A percentile compares a stretch with the other conserved stretches of the same genome.
Evolutionary conservation across 92 coral and sea anemone genomes (phyloP).

Genomic region (Hydrozoanthus gracilis): DNA sequence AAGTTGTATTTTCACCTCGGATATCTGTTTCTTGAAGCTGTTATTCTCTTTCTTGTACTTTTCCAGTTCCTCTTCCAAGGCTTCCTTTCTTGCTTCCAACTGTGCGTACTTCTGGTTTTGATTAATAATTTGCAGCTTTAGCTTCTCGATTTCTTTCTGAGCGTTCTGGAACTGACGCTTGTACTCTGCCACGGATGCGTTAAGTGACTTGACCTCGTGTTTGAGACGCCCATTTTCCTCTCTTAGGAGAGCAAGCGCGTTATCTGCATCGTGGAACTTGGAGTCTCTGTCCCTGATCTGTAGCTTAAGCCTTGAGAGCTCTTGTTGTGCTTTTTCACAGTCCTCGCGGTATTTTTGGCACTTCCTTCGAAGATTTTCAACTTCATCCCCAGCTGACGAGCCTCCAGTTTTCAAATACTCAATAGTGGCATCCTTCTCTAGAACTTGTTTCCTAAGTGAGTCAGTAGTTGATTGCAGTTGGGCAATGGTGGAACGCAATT

Average conservation of each 20-base stretch:
- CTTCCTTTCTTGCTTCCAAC: constrained; percentile 75
- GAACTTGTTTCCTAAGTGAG: constrained; percentile 65
- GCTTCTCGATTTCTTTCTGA: constrained; percentile 76
- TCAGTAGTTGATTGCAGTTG: constrained; percentile 77
- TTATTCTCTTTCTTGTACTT: constrained; percentile 65
- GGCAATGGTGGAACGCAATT: constrained; percentile 48
- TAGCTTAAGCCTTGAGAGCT: constrained; percentile 73
- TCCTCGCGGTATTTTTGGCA: constrained; percentile 74
- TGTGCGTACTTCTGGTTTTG: constrained; percentile 71
- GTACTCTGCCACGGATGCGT: constrained; percentile 64
- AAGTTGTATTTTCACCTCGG: constrained; percentile 71
- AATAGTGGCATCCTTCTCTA: constrained; percentile 61
- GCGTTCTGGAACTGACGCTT: constrained; percentile 74
- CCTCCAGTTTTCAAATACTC: constrained; percentile 60
- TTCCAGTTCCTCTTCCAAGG: constrained; percentile 71
- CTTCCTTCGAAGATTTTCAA: constrained; percentile 69
- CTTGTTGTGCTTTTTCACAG: constrained; percentile 75
- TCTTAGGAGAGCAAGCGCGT: constrained; percentile 44
- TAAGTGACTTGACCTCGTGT: constrained; percentile 67
- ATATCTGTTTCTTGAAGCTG: constrained; percentile 62
- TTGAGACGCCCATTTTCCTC: constrained; percentile 78
- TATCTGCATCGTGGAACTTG: constrained; percentile 62
- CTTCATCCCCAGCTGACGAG: constrained; percentile 61
- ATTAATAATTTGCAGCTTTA: constrained; percentile 64
- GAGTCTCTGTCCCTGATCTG: constrained; percentile 70